Evolutionary conservation across 1,140 invertebrate genomes (phyloP).

Genomic region (Nylanderia fulva): DNA sequence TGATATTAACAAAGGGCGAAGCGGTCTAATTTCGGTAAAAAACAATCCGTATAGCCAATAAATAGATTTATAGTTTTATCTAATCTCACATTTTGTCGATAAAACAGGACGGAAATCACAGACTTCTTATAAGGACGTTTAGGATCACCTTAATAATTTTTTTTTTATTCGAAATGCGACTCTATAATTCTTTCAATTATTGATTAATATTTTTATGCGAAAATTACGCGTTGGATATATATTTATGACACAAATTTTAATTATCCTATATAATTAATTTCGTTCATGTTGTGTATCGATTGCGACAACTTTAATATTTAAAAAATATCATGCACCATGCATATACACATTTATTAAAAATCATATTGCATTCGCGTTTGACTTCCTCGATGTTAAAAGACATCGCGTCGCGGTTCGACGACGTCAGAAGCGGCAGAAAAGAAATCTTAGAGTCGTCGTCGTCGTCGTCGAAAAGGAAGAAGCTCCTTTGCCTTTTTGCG

Average conservation of each 20-base stretch:
- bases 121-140: no score
- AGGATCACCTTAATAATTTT: no score
- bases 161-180: no score
- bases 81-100: no score
- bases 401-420: background rate
- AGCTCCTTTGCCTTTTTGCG: slow-evolving; percentile 30
- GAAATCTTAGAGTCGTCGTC: slow-evolving; percentile 10
- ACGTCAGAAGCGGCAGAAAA: slow-evolving; percentile 5
- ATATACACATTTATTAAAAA: background rate
- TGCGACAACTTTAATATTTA: background rate
- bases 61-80: no score
- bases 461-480: slow-evolving; percentile 23
- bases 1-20: no score
- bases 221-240: background rate
- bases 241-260: background rate
- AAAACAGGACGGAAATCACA: no score
- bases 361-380: background rate
- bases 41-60: no score
- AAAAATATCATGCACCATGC: background rate
- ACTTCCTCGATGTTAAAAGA: slow-evolving; percentile 6
- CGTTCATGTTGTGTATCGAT: background rate
- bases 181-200: background rate
- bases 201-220: background rate
- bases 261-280: background rate
- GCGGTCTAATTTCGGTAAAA: no score